Conservation (phyloP, 2,113 vertebrate species). For the Tyrannus savana region DNA sequence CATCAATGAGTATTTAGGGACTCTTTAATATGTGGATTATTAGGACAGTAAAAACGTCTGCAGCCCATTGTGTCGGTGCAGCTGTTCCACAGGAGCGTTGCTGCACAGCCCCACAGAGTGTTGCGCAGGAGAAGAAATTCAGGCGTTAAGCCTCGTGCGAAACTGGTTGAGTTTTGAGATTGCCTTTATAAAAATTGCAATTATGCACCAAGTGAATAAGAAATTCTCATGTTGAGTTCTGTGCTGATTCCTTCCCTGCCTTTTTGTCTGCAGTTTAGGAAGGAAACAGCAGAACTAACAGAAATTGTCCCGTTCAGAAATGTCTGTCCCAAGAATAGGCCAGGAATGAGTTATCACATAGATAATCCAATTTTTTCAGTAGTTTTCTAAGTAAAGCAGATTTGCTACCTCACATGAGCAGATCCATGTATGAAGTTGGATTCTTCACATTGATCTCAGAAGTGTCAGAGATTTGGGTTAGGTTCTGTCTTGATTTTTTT, state of each 20-base stretch:
- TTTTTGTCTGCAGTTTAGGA: not conserved
- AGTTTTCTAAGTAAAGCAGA: not conserved
- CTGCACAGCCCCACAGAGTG: not conserved
- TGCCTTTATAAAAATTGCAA: not conserved
- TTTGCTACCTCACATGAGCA: not conserved
- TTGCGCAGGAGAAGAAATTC: not conserved
- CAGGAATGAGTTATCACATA: not conserved
- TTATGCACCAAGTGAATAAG: not conserved
- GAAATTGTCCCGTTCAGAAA: not conserved
- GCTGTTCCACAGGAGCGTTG: slow-evolving; percentile 24
- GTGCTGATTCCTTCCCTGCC: not conserved
- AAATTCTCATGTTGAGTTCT: not conserved
- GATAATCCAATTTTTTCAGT: not conserved
- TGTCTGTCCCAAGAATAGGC: not conserved
- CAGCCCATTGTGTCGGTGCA: slow-evolving; percentile 53
- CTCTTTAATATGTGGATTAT: slow-evolving; percentile 63
- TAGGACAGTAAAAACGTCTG: slow-evolving; percentile 52
- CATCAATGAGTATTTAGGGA: slow-evolving; percentile 60
- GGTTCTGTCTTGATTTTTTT: not conserved
- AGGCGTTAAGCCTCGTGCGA: not conserved
- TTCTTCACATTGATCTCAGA: not conserved
- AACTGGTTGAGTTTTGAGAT: not conserved
- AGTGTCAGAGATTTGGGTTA: not conserved
- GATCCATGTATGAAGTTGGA: not conserved
- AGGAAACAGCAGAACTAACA: not conserved